phyloP scores from a whole-genome alignment of 2,113 vertebrate species.

The Cercopithecus mona region DNA sequence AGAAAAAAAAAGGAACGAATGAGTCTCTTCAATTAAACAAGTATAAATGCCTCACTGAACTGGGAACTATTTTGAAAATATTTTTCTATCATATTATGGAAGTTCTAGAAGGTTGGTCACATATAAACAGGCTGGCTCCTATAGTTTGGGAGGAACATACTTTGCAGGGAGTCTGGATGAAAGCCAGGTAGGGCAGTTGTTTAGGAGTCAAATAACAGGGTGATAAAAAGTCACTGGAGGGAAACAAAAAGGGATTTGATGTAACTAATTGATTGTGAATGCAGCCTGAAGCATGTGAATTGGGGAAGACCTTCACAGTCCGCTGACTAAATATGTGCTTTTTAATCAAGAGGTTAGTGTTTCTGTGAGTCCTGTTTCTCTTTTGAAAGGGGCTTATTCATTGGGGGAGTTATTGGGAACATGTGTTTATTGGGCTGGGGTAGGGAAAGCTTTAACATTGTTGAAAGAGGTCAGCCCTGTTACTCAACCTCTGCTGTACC shows the following conservation, averaged over 20 bases:
- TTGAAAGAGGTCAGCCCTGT: constrained; percentile 74
- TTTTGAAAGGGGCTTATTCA: constrained; percentile 79
- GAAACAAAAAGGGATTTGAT: constrained; percentile 74
- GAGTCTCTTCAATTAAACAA: background rate
- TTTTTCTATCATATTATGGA: background rate
- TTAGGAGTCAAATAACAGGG: constrained; percentile 65
- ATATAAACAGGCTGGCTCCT: background rate
- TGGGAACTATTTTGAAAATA: background rate
- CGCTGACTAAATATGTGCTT: constrained; percentile 73
- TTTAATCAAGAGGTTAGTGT: constrained; percentile 78
- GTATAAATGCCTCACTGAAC: background rate
- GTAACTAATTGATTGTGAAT: constrained; percentile 77
- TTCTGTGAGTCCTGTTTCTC: constrained; percentile 70
- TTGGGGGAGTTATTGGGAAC: constrained; percentile 82
- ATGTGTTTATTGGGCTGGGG: constrained; percentile 77
- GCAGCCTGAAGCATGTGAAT: constrained; percentile 43
- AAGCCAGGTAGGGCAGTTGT: constrained; percentile 59
- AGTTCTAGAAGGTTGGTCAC: background rate
- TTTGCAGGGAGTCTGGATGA: background rate
- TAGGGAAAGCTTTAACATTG: constrained; percentile 65
- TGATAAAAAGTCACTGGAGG: constrained; percentile 59
- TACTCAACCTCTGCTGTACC: constrained; percentile 66
- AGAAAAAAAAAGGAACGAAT: background rate
- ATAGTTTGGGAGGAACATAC: background rate
- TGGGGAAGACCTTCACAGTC: constrained; percentile 64